Evolutionary conservation across 2,888 invertebrate species (phyloP), one percentile per base, ranked within the genome.

Genomic region (Ornithoptera alexandrae): DNA sequence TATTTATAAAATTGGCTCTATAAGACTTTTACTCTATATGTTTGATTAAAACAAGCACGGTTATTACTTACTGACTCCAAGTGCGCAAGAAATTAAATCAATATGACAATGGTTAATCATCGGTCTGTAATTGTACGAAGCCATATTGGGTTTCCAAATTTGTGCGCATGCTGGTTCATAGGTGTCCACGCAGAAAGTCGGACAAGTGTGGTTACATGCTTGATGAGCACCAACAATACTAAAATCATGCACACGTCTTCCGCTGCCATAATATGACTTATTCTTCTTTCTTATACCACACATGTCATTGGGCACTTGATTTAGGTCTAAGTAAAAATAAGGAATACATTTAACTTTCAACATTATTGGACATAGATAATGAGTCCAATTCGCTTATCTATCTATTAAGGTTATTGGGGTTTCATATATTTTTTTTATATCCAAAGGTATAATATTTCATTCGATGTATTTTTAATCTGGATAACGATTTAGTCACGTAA

Each of bases 41-140:
- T 46, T 46, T 12, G 4, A 46, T 46, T 15, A 53, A n/a, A 5
- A 2, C 53, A 53, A 7, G 3, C n/a, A 8, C 6, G 53, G n/a
- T 58, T 58, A 42, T 2, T 62, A 88, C 88, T 89, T 77, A 92
- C 91, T 90, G 39, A 84, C 76, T 50, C 87, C 88, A 53, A 83
- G 67, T 15, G 84, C 80, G 73, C 91, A 92, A 2, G 91, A 92
- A 58, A 81, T 83, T 77, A 91, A 72, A 66, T 92, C 91, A n/a
- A 90, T 82, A 72, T 92, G 91, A 70, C 91, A 92, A 71, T 92
- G 91, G 72, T 92, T 92, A 64, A 92, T 78, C 87, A 91, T 89
- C 0, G 85, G 76, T 42, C 81, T 79, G 58, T 71, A 76, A 0
- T 53, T 74, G 56, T 70, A 82, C 0, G 62, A 60, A 7, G 64